phyloP scores from a whole-genome alignment of 2,113 vertebrate genomes.

The Spea bombifrons region DNA sequence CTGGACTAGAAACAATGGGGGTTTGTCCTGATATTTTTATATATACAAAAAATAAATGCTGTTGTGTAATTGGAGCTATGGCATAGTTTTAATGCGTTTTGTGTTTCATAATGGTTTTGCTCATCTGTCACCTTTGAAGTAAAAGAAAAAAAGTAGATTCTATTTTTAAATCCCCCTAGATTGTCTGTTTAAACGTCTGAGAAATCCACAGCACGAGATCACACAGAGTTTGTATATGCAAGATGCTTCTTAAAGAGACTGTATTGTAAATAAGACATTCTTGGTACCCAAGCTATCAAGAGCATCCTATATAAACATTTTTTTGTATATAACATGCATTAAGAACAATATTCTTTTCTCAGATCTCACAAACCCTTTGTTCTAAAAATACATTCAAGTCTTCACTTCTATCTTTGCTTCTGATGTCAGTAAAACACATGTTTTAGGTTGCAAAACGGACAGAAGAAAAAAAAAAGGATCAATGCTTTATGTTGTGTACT shows the following conservation, averaged over 20 bases:
- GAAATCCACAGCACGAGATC: slow-evolving; percentile 10
- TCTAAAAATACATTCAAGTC: slow-evolving; percentile 21
- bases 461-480: slow-evolving; percentile 13
- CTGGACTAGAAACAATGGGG: too few relatives aligned
- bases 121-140: slow-evolving; percentile 12
- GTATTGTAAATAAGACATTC: slow-evolving; percentile 34
- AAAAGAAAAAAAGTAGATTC: slow-evolving; percentile 1
- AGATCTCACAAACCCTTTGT: slow-evolving; percentile 25
- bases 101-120: background rate
- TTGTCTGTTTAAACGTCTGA: slow-evolving; percentile 14
- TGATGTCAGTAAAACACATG: slow-evolving; percentile 29
- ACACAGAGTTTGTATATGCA: slow-evolving; percentile 35
- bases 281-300: slow-evolving; percentile 8
- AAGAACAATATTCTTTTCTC: slow-evolving; percentile 26
- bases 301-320: slow-evolving; percentile 33
- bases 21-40: too few relatives aligned
- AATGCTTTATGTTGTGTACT: background rate
- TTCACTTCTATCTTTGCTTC: slow-evolving; percentile 7
- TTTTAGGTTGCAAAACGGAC: slow-evolving; percentile 21
- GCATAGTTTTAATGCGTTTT: background rate
- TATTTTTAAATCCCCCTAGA: slow-evolving; percentile 23
- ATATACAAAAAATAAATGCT: background rate
- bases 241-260: slow-evolving; percentile 17
- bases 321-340: slow-evolving; percentile 35
- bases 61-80: background rate